Evolutionary conservation across 1,140 invertebrate species (phyloP).

Genomic region (Bombus soroeensis): DNA sequence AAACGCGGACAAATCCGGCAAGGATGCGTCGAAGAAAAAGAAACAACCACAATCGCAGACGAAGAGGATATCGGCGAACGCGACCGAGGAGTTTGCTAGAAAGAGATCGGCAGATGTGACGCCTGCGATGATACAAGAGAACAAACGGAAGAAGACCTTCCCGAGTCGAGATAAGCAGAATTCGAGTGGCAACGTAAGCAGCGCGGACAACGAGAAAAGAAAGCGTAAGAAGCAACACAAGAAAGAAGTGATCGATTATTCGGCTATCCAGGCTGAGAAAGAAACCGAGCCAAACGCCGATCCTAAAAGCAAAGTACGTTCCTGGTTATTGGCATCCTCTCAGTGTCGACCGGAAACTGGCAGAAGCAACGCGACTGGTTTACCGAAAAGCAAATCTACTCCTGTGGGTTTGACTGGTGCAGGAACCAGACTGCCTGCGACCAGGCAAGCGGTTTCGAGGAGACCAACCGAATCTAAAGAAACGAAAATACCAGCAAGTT

Average conservation of each 20-base stretch:
- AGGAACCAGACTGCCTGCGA: slow-evolving; percentile 49
- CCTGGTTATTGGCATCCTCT: slow-evolving; percentile 90
- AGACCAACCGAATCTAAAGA: slow-evolving; percentile 71
- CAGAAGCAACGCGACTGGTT: slow-evolving; percentile 65
- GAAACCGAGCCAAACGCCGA: slow-evolving; percentile 82
- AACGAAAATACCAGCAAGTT: slow-evolving; percentile 12
- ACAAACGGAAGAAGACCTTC: slow-evolving; percentile 70
- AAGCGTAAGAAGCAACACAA: slow-evolving; percentile 78
- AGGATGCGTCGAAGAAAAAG: slow-evolving; percentile 71
- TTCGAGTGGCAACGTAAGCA: slow-evolving; percentile 40
- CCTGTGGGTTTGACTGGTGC: slow-evolving; percentile 84
- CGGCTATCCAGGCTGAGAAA: slow-evolving; percentile 85
- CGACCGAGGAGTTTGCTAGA: slow-evolving; percentile 50
- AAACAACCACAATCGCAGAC: slow-evolving; percentile 70
- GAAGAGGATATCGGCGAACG: slow-evolving; percentile 38
- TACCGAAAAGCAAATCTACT: slow-evolving; percentile 89
- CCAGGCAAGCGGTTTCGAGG: slow-evolving; percentile 66
- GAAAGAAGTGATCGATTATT: slow-evolving; percentile 92
- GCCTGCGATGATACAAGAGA: slow-evolving; percentile 43
- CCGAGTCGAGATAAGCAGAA: slow-evolving; percentile 72
- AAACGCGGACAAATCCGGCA: slow-evolving; percentile 40
- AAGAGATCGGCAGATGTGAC: slow-evolving; percentile 49
- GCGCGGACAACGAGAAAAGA: slow-evolving; percentile 76
- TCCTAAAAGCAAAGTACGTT: slow-evolving; percentile 91
- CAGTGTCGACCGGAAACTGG: slow-evolving; percentile 79